Base-by-base conservation (phyloP, 2,797 vertebrate species). In the Neosilurus mollespiculum region DNA sequence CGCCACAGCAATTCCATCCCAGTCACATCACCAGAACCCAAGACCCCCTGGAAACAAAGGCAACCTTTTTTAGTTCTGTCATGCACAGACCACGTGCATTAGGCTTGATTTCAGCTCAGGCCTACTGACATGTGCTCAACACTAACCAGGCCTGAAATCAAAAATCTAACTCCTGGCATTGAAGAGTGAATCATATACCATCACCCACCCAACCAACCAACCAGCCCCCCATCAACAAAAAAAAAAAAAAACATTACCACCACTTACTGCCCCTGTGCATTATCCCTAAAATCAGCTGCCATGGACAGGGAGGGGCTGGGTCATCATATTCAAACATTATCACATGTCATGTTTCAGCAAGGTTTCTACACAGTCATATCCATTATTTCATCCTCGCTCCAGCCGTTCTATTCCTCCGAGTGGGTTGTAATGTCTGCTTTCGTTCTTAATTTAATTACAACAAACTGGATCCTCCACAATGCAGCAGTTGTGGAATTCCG, bases 21-120 rank as follows among this genome's bases (percentile, higher is more conserved):
- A 43, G 43, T 81, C 56, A 69, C 73, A 79, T 75, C 51, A 65
- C 2, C 66, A 72, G 62, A 65, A 9, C 1, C 62, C 20, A 18
- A 73, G 71, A 34, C 34, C 65, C 56, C 26, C 24, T 9, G 75
- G 66, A 87, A 80, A 87, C 83, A 88, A 86, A 89, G 85, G 61
- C 56, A 0, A 76, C 73, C 85, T 79, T 81, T 81, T 71, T 79
- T 34, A 37, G 64, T 70, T 82, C 65, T 24, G 81, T 86, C 82
- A 85, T 84, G 76, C 82, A 85, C 64, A 81, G 24, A 86, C 87
- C 87, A 89, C 61, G 72, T 87, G 88, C 43, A 59, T 43, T 64
- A 11, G 24, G 70, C 64, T 24, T 66, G 80, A 22, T 81, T 83
- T 83, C 87, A 83, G 87, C 87, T 85, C 49, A 69, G 77, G 73